phyloP scores from a whole-genome alignment of 1,140 invertebrate species.

The Pteromalus puparum region DNA sequence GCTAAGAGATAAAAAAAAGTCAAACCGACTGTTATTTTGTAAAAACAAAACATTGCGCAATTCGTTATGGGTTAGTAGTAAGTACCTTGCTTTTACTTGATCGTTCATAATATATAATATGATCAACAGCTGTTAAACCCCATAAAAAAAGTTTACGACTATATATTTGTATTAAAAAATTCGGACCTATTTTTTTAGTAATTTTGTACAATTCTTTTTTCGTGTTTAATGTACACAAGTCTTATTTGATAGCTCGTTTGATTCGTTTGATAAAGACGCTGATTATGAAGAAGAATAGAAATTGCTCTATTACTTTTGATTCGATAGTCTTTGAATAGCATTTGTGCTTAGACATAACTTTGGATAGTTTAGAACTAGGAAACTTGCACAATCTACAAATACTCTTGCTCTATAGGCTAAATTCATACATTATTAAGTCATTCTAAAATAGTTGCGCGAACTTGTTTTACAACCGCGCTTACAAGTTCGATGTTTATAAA shows the following conservation, averaged over 20 bases:
- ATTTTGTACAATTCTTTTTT: slow-evolving; percentile 37
- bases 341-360: slow-evolving; percentile 2
- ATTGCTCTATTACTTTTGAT: slow-evolving; percentile 43
- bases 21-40: background rate
- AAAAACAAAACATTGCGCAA: background rate
- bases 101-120: too few species aligned
- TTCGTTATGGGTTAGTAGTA: background rate
- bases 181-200: slow-evolving; percentile 27
- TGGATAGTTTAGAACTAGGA: slow-evolving; percentile 11
- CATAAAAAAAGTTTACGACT: slow-evolving; percentile 30
- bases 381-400: slow-evolving; percentile 19
- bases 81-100: background rate
- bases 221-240: slow-evolving; percentile 9
- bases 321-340: slow-evolving; percentile 10
- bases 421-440: slow-evolving; percentile 26
- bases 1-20: background rate
- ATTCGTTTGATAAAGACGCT: slow-evolving; percentile 31
- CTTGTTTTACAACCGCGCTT: slow-evolving; percentile 38
- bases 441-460: slow-evolving; percentile 37
- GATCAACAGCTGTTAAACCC: background rate
- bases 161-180: slow-evolving; percentile 21
- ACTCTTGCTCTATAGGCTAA: background rate
- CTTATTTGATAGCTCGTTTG: slow-evolving; percentile 18
- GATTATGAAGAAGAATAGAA: slow-evolving; percentile 32
- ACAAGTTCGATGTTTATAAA: slow-evolving; percentile 41